A percentile compares a stretch with the other conserved stretches of the same genome.
phyloP scores from a whole-genome alignment of 2,797 vertebrate genomes.

The Sylvia borin region DNA sequence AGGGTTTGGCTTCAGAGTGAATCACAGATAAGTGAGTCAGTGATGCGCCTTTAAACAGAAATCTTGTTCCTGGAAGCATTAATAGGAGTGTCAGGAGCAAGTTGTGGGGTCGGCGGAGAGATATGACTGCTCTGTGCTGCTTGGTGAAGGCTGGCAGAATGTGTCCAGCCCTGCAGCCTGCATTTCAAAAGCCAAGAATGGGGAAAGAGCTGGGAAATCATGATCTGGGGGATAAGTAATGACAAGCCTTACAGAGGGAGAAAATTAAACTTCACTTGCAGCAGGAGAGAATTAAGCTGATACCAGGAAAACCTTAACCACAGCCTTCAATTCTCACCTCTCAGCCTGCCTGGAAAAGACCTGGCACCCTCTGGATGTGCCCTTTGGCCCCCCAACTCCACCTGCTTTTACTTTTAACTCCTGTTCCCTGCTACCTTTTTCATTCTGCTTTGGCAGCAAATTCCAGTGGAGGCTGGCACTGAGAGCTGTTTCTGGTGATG shows the following conservation, averaged over 20 bases:
- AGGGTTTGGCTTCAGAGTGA: background rate
- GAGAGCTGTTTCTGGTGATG: background rate
- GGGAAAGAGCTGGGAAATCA: background rate
- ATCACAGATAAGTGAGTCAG: slow-evolving; percentile 5
- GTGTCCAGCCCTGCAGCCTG: background rate
- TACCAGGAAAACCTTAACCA: background rate
- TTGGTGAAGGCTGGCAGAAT: background rate
- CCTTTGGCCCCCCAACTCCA: background rate
- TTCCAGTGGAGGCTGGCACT: background rate
- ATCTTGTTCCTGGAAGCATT: background rate
- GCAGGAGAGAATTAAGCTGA: background rate
- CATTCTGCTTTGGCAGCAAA: background rate
- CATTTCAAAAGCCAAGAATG: background rate
- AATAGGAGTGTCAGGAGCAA: background rate
- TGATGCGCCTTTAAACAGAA: background rate
- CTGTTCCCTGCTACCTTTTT: background rate
- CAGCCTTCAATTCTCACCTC: background rate
- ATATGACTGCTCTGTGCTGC: background rate
- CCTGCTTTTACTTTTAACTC: background rate
- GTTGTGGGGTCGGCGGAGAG: background rate
- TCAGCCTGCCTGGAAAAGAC: background rate
- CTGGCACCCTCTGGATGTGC: background rate
- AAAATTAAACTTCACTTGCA: background rate
- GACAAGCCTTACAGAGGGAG: background rate
- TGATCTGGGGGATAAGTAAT: background rate